Evolutionary conservation across 2,797 vertebrate species (phyloP).

Genomic region (Anisognathus igniventris): DNA sequence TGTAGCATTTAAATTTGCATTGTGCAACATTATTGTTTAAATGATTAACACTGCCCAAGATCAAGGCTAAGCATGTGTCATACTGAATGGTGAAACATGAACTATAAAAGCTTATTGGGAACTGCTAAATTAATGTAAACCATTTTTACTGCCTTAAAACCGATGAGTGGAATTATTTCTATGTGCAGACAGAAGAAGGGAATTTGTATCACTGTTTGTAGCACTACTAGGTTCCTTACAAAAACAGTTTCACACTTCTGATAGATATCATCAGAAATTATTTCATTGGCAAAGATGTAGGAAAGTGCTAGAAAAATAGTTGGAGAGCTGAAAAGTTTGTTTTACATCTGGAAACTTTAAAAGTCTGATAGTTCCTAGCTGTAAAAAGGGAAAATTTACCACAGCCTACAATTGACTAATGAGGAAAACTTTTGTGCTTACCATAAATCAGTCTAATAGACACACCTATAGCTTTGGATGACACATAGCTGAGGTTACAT

Average conservation of each 20-base stretch:
- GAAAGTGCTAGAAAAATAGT: background rate
- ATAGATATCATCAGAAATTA: background rate
- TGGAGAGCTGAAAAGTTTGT: background rate
- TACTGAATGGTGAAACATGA: background rate
- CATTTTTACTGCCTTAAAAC: background rate
- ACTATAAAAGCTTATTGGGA: background rate
- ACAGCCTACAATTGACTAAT: background rate
- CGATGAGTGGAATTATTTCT: background rate
- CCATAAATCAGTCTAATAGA: background rate
- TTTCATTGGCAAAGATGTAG: background rate
- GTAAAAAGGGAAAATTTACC: slow-evolving; percentile 9
- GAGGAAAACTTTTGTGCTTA: background rate
- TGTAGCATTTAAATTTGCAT: background rate
- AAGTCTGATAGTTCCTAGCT: background rate
- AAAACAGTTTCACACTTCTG: background rate
- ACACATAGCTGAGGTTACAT: background rate
- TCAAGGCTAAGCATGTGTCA: background rate
- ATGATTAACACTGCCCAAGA: background rate
- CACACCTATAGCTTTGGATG: background rate
- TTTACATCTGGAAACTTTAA: background rate
- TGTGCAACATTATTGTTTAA: background rate
- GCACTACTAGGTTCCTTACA: background rate
- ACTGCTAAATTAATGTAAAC: background rate
- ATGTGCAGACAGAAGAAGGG: background rate
- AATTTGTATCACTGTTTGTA: background rate